Base-by-base conservation (phyloP, 2,113 vertebrate species). In the Protobothrops mucrosquamatus region DNA sequence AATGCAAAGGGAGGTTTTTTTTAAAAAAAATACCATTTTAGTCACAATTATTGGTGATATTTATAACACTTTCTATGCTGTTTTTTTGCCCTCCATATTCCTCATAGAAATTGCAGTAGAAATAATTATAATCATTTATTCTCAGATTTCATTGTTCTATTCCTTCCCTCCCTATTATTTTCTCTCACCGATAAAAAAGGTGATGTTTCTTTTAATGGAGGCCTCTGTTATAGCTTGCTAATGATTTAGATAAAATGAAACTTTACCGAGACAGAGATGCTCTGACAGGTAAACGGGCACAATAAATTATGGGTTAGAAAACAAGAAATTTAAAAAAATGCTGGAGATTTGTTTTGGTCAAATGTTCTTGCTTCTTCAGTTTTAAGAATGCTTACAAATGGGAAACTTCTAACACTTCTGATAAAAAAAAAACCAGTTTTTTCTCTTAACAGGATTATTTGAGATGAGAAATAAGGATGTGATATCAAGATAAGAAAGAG, bases 81-180 rank as follows among this genome's bases (percentile, higher is more conserved):
- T 89, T 92, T 94, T 85, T 93, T 94, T 95, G 92, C 94, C 92
- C 85, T 93, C 87, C 81, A 91, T 95, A 59, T 94, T 93, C 88
- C 54, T 87, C 24, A 57, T 87, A 91, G 91, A 93, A 96, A 96
- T 96, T 93, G 90, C 59, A 89, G 92, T 94, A 64, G 89, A 91
- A 96, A 95, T 74, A 48, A 48, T 90, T 81, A 81, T 81, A 97
- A 96, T 95, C 0, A 92, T 93, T 95, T 96, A 94, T 94, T 95
- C 96, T 97, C 95, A 95, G 24, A 59, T 95, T 94, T 96, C 96
- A 97, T 97, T 96, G 94, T 91, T 86, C 23, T 93, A 34, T 94
- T 95, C 94, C 93, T 96, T 94, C 85, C 90, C 52, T 56, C 87
- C 85, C n/a, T 39, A 93, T 95, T 94, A 92, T 96, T 61, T 93